phyloP scores from a whole-genome alignment of 2,797 vertebrate species.

The Diplodus sargus region DNA sequence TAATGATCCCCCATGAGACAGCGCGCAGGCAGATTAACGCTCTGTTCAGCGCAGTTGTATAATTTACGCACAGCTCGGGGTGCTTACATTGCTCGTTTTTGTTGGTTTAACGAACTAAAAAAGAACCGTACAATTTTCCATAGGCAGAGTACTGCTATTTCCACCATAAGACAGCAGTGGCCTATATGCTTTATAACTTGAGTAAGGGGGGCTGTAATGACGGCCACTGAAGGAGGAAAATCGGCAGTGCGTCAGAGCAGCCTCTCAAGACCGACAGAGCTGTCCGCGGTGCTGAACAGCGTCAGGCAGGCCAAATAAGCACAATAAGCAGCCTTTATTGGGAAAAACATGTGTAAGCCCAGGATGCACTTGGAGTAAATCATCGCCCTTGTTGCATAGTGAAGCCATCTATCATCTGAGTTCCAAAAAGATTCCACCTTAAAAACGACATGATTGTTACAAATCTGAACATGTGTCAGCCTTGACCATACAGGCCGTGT shows the following conservation, averaged over 20 bases:
- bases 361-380: not conserved
- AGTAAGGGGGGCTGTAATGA: conserved; percentile 1
- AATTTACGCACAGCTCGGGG: conserved; percentile 38
- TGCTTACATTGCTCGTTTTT: conserved; percentile 30
- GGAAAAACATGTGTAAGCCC: not conserved
- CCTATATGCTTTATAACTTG: not conserved
- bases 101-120: conserved; percentile 17
- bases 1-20: conserved; percentile 81
- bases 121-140: not conserved
- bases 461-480: too few relatives aligned
- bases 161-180: conserved; percentile 2
- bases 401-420: not conserved
- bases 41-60: conserved; percentile 65
- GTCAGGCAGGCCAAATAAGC: not conserved
- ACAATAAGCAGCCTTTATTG: accelerated
- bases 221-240: conserved; percentile 9
- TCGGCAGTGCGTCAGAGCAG: not conserved
- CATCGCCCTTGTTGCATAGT: not conserved
- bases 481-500: too few relatives aligned
- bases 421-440: not conserved
- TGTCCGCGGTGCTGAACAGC: conserved; percentile 70
- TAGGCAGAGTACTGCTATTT: not conserved
- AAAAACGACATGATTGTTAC: not conserved
- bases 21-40: conserved; percentile 57
- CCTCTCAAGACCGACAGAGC: conserved; percentile 20